Percentiles rank a stretch among this genome's conserved stretches.
Conservation (phyloP, 2,888 invertebrate species). For the Trachelus troglodyta region DNA sequence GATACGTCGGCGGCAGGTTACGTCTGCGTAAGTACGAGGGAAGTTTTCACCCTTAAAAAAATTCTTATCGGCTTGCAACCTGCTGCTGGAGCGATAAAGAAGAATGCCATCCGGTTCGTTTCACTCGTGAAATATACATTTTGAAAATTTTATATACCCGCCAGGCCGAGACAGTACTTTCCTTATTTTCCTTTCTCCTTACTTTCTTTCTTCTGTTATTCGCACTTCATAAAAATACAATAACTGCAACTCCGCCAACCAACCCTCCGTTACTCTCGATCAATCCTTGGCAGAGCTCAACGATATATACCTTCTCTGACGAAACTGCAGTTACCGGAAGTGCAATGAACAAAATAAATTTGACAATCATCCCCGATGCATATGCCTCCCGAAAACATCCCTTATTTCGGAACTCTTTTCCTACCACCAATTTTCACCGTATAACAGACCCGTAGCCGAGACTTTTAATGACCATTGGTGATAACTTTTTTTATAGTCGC, state of each 20-base stretch:
- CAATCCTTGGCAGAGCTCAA: not conserved
- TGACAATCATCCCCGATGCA: not conserved
- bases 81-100: not conserved
- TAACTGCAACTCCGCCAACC: not conserved
- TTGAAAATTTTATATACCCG: not conserved
- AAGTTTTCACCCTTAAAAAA: not conserved
- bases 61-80: constrained; percentile 4
- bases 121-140: not conserved
- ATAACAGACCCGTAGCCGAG: not conserved
- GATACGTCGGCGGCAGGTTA: not conserved
- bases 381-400: not conserved
- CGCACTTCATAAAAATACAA: not conserved
- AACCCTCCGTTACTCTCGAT: not conserved
- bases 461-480: not conserved
- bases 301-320: not conserved
- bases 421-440: not conserved
- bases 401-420: not conserved
- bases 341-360: not conserved
- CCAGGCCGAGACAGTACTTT: not conserved
- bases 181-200: not conserved
- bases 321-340: too few relatives aligned
- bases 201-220: not conserved
- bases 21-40: not conserved
- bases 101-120: not conserved
- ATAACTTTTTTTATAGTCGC: not conserved